Conservation (phyloP, 1,140 invertebrate species). For the Zaprionus davidi region DNA sequence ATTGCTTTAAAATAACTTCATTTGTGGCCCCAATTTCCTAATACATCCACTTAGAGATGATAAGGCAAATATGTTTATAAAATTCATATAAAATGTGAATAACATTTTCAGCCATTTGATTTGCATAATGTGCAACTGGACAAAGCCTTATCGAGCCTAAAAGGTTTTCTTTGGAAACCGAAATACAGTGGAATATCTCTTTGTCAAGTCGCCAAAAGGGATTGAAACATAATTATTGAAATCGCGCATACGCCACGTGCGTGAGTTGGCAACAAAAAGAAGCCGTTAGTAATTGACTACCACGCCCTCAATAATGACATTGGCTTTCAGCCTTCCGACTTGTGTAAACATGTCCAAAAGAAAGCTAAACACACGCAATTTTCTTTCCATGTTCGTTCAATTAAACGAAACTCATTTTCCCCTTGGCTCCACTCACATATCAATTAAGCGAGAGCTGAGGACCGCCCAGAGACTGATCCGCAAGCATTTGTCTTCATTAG, state of each 20-base stretch:
- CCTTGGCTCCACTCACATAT: slow-evolving; percentile 37
- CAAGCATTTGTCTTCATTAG: slow-evolving; percentile 74
- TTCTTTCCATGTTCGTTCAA: slow-evolving; percentile 48
- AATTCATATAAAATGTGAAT: slow-evolving; percentile 8
- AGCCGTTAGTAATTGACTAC: background rate
- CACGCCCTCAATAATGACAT: background rate
- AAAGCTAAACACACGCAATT: slow-evolving; percentile 26
- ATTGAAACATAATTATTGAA: background rate
- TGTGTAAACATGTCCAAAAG: slow-evolving; percentile 32
- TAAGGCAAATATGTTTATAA: slow-evolving; percentile 6
- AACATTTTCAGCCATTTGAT: background rate
- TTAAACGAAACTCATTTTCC: slow-evolving; percentile 45
- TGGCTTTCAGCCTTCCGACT: background rate
- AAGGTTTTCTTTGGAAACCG: background rate
- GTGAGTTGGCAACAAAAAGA: background rate
- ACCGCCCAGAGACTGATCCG: slow-evolving; percentile 61
- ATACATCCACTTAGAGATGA: background rate
- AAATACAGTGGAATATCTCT: background rate
- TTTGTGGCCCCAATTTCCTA: slow-evolving; percentile 7
- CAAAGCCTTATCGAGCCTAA: background rate
- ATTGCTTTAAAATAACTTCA: slow-evolving; percentile 18
- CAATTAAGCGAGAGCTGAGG: slow-evolving; percentile 49
- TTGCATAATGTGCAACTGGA: background rate
- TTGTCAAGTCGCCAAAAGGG: background rate
- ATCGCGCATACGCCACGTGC: slow-evolving; percentile 36